Evolutionary conservation across 2,888 invertebrate species (phyloP).

Genomic region (Criorhina ranunculi): DNA sequence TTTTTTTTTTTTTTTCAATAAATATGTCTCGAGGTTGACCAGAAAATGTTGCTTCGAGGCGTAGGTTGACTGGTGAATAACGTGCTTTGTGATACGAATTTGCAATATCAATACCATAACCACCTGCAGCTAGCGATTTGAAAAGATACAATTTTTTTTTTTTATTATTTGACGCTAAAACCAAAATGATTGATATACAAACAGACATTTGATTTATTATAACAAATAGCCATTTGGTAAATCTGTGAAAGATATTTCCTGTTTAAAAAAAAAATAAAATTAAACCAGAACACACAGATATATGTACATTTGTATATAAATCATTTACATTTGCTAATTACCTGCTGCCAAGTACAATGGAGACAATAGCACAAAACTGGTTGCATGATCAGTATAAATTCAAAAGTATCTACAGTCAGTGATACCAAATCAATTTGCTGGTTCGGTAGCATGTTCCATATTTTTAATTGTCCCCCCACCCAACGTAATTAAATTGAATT

Average conservation of each 20-base stretch:
- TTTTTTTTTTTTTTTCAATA: background rate
- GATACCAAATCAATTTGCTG: constrained; percentile 60
- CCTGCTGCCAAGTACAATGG: constrained; percentile 47
- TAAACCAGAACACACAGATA: too few relatives aligned
- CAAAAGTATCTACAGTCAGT: constrained; percentile 53
- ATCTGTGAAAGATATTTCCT: constrained; percentile 62
- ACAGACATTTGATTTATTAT: background rate
- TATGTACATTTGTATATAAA: background rate
- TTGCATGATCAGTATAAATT: constrained; percentile 71
- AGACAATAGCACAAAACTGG: constrained; percentile 42
- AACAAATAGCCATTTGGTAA: constrained; percentile 53
- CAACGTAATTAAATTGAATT: constrained; percentile 23
- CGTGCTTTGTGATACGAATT: constrained; percentile 26
- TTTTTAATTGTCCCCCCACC: constrained; percentile 57
- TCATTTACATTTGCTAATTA: constrained; percentile 58
- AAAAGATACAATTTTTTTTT: constrained; percentile 21
- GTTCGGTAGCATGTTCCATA: constrained; percentile 35
- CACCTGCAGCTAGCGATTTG: constrained; percentile 57
- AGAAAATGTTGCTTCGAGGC: constrained; percentile 30
- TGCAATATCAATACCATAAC: constrained; percentile 8
- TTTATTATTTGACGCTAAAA: constrained; percentile 7
- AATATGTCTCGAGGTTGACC: constrained; percentile 63
- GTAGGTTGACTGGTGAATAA: constrained; percentile 49
- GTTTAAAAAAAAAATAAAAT: constrained; percentile 41
- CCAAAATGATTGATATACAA: constrained; percentile 35